A percentile compares a stretch with the other conserved stretches of the same genome.
phyloP scores from a whole-genome alignment of 2,113 vertebrate species.

The Psittacara wagleri region DNA sequence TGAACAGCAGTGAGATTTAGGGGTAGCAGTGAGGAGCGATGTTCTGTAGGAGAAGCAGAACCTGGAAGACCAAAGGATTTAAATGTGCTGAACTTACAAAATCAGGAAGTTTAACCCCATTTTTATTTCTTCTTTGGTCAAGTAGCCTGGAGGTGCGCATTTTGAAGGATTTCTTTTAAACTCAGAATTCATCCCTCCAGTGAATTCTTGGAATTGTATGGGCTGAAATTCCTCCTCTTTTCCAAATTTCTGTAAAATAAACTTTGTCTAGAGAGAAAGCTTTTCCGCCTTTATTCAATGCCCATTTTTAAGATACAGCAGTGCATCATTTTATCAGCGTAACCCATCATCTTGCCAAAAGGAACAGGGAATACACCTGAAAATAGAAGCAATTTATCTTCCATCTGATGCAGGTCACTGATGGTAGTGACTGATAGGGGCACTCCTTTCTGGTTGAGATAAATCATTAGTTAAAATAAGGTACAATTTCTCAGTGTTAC shows the following conservation, averaged over 20 bases:
- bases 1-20: neutral
- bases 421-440: neutral
- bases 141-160: neutral
- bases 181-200: neutral
- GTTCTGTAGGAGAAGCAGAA: neutral
- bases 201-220: neutral
- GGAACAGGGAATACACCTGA: neutral
- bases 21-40: neutral
- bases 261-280: neutral
- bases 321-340: neutral
- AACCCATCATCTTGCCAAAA: neutral
- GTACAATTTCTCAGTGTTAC: neutral
- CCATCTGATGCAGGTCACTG: neutral
- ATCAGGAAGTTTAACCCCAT: neutral
- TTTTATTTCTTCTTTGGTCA: neutral
- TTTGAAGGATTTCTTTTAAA: neutral
- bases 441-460: neutral
- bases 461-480: neutral
- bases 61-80: neutral
- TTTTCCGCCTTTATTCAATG: neutral
- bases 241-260: neutral
- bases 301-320: neutral
- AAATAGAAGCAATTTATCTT: neutral
- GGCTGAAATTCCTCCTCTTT: neutral
- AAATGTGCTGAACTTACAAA: neutral